These are phyloP conservation scores for Xylota segnis DNA, from an alignment of 2,888 invertebrate species.

Conservation along the genomic window DNA sequence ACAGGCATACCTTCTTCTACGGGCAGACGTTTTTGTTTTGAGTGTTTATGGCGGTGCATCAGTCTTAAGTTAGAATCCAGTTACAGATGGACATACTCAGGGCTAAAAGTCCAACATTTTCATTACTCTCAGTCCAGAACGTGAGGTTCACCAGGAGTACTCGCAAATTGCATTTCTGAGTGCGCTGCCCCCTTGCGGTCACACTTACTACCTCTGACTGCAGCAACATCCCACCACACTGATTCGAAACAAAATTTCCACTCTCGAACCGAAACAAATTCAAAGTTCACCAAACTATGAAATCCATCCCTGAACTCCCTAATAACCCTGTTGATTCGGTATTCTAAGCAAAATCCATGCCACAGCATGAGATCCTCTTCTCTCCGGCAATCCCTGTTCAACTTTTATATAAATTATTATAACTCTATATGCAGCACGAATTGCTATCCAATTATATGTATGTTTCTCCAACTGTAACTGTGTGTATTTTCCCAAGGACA, in stretches of 20 bases:
- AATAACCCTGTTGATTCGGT: conserved; percentile 21
- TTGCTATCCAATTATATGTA: conserved; percentile 28
- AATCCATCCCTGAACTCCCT: not conserved
- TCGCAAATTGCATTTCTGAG: no score
- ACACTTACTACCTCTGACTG: no score
- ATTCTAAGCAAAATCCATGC: conserved; percentile 13
- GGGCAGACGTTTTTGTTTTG: no score
- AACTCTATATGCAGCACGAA: conserved; percentile 9
- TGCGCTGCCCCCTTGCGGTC: no score
- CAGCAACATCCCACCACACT: not conserved
- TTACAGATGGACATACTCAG: no score
- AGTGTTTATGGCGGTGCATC: no score
- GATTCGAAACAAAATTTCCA: not conserved
- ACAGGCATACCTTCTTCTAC: no score
- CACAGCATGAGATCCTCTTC: not conserved
- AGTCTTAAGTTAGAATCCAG: no score
- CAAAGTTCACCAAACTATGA: conserved; percentile 8
- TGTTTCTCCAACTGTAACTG: not conserved
- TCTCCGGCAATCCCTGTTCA: not conserved
- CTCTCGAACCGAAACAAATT: not conserved
- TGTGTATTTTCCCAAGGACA: not conserved
- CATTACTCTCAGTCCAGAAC: no score
- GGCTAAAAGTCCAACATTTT: no score
- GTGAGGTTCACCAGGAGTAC: no score
- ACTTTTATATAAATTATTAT: conserved; percentile 24